These are phyloP conservation scores for Pseudomugil tenellus DNA, from an alignment of 2,797 vertebrate genomes.

Conservation along the genomic window DNA sequence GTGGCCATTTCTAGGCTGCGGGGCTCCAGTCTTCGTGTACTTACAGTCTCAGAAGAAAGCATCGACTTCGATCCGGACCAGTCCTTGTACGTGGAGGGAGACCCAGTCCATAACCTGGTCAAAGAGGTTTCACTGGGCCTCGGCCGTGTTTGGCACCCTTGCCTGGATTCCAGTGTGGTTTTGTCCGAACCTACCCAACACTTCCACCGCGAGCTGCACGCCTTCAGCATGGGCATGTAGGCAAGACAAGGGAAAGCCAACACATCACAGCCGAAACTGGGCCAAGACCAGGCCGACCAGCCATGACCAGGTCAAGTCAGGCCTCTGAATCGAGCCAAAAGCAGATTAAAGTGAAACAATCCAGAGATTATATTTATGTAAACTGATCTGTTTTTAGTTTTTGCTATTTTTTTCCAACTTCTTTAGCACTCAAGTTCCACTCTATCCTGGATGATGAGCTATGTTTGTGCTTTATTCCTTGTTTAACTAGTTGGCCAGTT, in stretches of 20 bases:
- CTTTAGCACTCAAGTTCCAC: conserved; percentile 37
- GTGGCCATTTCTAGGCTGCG: conserved; percentile 97
- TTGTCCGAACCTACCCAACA: conserved; percentile 96
- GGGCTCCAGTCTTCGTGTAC: conserved; percentile 91
- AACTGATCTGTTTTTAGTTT: conserved; percentile 51
- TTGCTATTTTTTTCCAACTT: conserved; percentile 46
- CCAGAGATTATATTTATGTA: conserved; percentile 28
- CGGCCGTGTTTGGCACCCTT: conserved; percentile 92
- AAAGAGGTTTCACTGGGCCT: conserved; percentile 97
- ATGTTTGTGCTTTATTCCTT: conserved; percentile 20
- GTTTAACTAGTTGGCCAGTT: conserved; percentile 15
- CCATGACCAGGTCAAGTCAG: not conserved
- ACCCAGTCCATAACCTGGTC: conserved; percentile 95
- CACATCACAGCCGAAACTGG: conserved; percentile 34
- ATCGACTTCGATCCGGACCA: conserved; percentile 98
- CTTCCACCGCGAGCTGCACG: conserved; percentile 96
- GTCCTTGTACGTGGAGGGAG: conserved; percentile 90
- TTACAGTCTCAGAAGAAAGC: conserved; percentile 97
- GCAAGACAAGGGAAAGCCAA: conserved; percentile 37
- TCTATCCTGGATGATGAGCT: conserved; percentile 7
- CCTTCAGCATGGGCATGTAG: conserved; percentile 96
- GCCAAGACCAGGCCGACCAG: conserved; percentile 55
- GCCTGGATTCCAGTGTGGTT: conserved; percentile 92
- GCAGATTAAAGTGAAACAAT: conserved; percentile 31
- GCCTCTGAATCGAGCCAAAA: conserved; percentile 11